Evolutionary conservation across 2,113 vertebrate genomes (phyloP).

Genomic region (Petrocephalus microphthalmus): DNA sequence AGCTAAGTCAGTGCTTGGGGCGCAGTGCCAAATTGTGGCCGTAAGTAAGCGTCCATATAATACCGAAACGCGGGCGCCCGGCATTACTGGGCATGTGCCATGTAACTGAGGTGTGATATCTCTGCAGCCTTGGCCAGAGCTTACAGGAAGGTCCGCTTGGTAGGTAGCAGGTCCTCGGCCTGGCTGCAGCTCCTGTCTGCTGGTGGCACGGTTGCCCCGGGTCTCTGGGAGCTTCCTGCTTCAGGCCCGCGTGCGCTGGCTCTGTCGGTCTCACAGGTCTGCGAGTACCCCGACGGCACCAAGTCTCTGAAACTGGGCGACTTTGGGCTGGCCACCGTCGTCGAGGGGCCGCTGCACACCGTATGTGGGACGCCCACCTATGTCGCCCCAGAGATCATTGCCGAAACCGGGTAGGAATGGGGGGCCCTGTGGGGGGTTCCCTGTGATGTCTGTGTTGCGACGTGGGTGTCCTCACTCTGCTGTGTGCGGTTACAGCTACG

Average conservation of each 20-base stretch:
- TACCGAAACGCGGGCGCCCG: neutral
- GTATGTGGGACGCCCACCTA: slow-evolving; percentile 96
- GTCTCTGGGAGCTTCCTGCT: neutral
- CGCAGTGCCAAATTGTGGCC: neutral
- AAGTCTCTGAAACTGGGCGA: slow-evolving; percentile 95
- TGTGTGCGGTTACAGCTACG: slow-evolving; percentile 66
- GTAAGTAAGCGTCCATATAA: neutral
- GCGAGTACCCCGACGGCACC: slow-evolving; percentile 89
- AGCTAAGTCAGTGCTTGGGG: no score
- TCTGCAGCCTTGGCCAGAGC: neutral
- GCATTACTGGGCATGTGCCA: neutral
- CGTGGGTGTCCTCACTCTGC: neutral
- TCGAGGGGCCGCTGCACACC: slow-evolving; percentile 86
- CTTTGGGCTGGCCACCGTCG: slow-evolving; percentile 89
- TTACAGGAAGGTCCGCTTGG: neutral
- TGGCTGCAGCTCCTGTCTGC: no score
- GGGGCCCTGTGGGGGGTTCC: neutral
- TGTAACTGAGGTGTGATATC: neutral
- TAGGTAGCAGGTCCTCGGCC: no score
- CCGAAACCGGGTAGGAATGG: slow-evolving; percentile 81
- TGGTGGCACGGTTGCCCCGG: neutral
- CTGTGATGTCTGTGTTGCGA: neutral
- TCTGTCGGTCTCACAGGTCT: slow-evolving; percentile 65
- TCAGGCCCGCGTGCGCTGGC: neutral
- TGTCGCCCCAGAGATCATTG: slow-evolving; percentile 95